Base-by-base conservation (phyloP, 2,113 vertebrate genomes). In the Ctenodactylus gundi region DNA sequence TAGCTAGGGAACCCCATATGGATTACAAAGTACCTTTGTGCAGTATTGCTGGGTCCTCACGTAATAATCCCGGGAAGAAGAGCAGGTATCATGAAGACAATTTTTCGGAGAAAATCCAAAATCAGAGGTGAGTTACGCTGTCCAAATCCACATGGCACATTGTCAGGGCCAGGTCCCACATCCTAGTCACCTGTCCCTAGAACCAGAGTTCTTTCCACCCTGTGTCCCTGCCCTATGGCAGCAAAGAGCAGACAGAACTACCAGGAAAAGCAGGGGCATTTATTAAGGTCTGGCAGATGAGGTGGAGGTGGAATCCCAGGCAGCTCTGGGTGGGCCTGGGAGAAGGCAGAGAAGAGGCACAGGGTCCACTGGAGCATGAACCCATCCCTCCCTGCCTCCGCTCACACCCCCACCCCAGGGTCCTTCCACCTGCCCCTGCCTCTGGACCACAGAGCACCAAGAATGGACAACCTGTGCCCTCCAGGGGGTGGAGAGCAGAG, bases 391-490 rank as follows among this genome's bases (percentile, higher is more conserved):
- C 64, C 27, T 34, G 39, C 64, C 70, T 76, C 78, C 11, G 39
- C 68, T n/a, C 18, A 25, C 53, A 57, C 36, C 9, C 51, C 49
- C 34, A 67, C 4, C 44, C 58, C 81, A 89, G 29, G 6, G 57
- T 91, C 65, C 75, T 77, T 39, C 53, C 83, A 84, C 34, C 44
- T 93, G 49, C 49, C 86, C 91, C 81, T 78, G 76, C 89, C 44
- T 85, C 73, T 51, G 41, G 82, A 88, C 91, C 85, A 86, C 81
- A 90, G 41, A 94, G 97, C 97, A 97, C 97, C 97, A 96, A 96
- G 68, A 93, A 92, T 27, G 41, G 65, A 80, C 34, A 65, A 60
- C 57, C 4, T 12, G 55, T 73, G 55, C 53, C 92, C 44, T 62
- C n/a, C 65, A 51, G 77, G 76, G 62, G 84, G 75, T 3, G 20